Evolutionary conservation across 2,888 invertebrate species (phyloP).

Genomic region (Mamestra brassicae): DNA sequence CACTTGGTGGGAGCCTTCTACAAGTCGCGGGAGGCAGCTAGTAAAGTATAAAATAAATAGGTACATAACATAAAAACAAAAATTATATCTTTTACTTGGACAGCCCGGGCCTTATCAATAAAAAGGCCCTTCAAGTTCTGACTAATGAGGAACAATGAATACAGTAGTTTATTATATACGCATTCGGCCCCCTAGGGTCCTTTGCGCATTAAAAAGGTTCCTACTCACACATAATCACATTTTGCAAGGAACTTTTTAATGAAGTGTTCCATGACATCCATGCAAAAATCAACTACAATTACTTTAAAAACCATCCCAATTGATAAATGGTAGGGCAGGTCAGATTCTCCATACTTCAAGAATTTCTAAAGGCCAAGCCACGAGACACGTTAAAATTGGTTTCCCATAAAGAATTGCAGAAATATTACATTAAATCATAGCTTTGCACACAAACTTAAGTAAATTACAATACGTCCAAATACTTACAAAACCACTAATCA

Average conservation of each 20-base stretch:
- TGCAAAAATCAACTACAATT: constrained; percentile 15
- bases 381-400: constrained; percentile 4
- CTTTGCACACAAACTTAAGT: neutral
- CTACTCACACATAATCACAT: neutral
- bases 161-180: neutral
- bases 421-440: neutral
- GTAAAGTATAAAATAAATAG: neutral
- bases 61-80: no score
- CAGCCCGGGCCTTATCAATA: no score
- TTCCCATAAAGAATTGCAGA: constrained; percentile 3
- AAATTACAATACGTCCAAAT: neutral
- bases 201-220: neutral
- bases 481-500: no score
- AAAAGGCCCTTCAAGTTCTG: no score
- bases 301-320: constrained; percentile 20
- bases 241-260: neutral
- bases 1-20: no score
- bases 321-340: constrained; percentile 7
- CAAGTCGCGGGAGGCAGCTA: no score
- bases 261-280: neutral
- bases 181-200: no score
- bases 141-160: neutral
- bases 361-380: constrained; percentile 12
- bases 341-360: constrained; percentile 20
- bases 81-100: neutral